A percentile compares a stretch with the other conserved stretches of the same genome.
phyloP scores from a whole-genome alignment of 2,888 invertebrate species.

The Philereme vetulata region DNA sequence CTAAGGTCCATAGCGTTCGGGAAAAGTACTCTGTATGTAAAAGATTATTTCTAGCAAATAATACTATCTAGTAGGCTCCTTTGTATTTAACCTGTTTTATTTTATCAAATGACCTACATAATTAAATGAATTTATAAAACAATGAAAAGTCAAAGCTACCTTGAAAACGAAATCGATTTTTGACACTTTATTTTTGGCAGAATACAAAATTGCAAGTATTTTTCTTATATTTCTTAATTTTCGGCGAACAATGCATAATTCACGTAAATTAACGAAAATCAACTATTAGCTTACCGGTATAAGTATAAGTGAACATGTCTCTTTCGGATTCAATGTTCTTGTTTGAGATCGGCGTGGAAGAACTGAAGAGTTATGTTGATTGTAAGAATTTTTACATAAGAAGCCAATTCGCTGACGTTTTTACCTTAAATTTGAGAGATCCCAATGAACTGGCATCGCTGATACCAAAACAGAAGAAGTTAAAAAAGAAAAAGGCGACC shows the following conservation, averaged over 20 bases:
- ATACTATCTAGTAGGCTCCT: too few species aligned
- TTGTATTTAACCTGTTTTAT: too few species aligned
- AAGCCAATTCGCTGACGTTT: slow-evolving; percentile 63
- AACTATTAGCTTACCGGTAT: slow-evolving; percentile 30
- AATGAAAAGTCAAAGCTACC: background rate
- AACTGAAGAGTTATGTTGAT: slow-evolving; percentile 53
- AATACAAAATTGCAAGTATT: slow-evolving; percentile 54
- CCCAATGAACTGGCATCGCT: slow-evolving; percentile 42
- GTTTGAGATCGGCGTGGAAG: slow-evolving; percentile 63
- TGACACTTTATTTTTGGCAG: slow-evolving; percentile 48
- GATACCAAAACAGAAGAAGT: slow-evolving; percentile 35
- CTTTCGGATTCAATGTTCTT: slow-evolving; percentile 69
- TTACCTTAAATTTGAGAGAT: slow-evolving; percentile 57
- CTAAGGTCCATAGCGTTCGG: too few species aligned
- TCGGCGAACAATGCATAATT: slow-evolving; percentile 34
- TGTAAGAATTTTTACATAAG: slow-evolving; percentile 56
- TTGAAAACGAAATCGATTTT: slow-evolving; percentile 15
- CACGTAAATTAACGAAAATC: slow-evolving; percentile 16
- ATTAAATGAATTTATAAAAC: too few species aligned
- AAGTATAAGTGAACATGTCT: slow-evolving; percentile 55
- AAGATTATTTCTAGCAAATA: too few species aligned
- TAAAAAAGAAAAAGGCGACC: slow-evolving; percentile 45
- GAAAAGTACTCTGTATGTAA: too few species aligned
- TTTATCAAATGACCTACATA: too few species aligned
- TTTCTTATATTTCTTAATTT: slow-evolving; percentile 24